phyloP scores from a whole-genome alignment of 2,888 invertebrate genomes.

The Cyclophora punctaria region DNA sequence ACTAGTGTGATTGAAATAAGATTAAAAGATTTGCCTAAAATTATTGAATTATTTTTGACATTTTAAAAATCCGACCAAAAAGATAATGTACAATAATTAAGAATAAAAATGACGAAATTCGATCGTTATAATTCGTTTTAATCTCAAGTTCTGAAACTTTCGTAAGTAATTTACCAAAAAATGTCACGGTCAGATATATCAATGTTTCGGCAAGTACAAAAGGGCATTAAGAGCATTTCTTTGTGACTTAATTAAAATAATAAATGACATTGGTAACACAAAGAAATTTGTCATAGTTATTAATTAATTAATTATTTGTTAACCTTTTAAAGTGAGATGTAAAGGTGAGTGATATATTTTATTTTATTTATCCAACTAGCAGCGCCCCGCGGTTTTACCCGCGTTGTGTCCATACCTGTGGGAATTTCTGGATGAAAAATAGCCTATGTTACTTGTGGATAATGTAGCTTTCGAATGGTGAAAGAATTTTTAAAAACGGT shows the following conservation, averaged over 20 bases:
- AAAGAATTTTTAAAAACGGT: no score
- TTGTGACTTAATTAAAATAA: not conserved
- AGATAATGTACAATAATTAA: conserved; percentile 34
- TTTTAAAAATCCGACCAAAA: conserved; percentile 3
- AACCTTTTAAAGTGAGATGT: no score
- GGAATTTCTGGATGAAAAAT: no score
- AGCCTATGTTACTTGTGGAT: no score
- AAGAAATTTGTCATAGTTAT: not conserved
- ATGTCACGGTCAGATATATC: conserved; percentile 61
- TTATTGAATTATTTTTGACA: not conserved
- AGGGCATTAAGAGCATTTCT: conserved; percentile 33
- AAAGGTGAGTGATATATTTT: no score
- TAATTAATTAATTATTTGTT: no score
- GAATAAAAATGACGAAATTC: conserved; percentile 44
- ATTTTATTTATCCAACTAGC: no score
- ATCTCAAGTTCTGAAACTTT: conserved; percentile 47
- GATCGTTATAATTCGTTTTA: conserved; percentile 45
- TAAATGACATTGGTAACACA: not conserved
- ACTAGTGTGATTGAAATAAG: no score
- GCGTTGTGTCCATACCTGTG: no score
- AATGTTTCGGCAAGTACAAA: conserved; percentile 40
- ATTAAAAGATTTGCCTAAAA: no score
- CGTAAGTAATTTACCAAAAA: conserved; percentile 46
- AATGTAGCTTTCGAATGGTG: no score
- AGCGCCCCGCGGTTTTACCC: no score